Base-by-base conservation (phyloP, 2,888 invertebrate species). In the Trissolcus brochymenae region DNA sequence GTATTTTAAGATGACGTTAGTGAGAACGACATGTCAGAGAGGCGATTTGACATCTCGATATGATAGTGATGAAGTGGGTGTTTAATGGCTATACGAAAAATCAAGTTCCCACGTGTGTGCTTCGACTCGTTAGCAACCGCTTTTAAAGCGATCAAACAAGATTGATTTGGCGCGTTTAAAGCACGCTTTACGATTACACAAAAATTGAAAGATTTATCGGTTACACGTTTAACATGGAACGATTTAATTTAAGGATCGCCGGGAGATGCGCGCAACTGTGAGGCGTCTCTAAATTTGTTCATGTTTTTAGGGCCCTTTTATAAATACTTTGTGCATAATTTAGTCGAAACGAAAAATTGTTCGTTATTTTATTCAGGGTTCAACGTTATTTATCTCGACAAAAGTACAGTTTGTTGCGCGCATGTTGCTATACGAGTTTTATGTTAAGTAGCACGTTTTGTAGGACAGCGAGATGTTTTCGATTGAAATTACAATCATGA, bases 241-340 rank as follows among this genome's bases (percentile, higher is more conserved):
- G 71, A 64, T 71, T 71, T 72, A 72, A 72, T 65, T 65, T 72
- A 65, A 60, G 65, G 49, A 59, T 65, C 49, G 64, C n/a, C 53
- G 7, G 41, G 49, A 43, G 51, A 46, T 51, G 14, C 16, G 14
- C 16, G 16, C n/a, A 29, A 54, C 41, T 46, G 64, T 21, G 50
- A 2, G 50, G 9, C 50, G 49, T 13, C 57, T 49, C 29, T 46
- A 56, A 17, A 17, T 64, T 54, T 29, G 65, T 2, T 56, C 66
- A 13, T 66, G 50, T 35, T 56, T 66, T 66, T 56, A 57, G 17
- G 35, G 16, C 51, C 43, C 43, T 59, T 59, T 59, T 59, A 59
- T 41, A 66, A 57, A 66, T 57, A 51, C 66, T 40, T 55, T 29
- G 14, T 21, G 21, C 17, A 46, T 53, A 50, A 21, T 19, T 53